A percentile compares a stretch with the other conserved stretches of the same genome.
phyloP scores from a whole-genome alignment of 2,888 invertebrate genomes.

The Nemotelus pantherinus region DNA sequence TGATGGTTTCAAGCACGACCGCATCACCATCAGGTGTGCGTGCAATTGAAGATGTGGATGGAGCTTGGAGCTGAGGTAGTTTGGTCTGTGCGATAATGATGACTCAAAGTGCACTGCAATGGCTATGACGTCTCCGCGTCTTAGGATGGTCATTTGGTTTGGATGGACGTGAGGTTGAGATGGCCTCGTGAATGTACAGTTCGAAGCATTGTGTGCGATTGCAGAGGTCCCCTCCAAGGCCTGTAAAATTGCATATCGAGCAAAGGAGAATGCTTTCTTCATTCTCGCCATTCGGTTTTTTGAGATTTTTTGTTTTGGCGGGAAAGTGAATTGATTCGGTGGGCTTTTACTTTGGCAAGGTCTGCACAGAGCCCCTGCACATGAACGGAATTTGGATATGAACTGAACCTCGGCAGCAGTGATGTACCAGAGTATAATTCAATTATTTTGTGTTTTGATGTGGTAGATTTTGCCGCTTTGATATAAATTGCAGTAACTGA shows the following conservation, averaged over 20 bases:
- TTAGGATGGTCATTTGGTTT: constrained; percentile 43
- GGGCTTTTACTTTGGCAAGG: constrained; percentile 39
- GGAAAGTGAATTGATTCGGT: constrained; percentile 34
- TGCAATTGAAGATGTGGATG: constrained; percentile 37
- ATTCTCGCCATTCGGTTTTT: constrained; percentile 35
- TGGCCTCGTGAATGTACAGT: constrained; percentile 33
- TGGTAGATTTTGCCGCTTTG: constrained; percentile 53
- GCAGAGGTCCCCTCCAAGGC: constrained; percentile 39
- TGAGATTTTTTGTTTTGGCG: constrained; percentile 30
- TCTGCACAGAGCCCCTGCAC: constrained; percentile 26
- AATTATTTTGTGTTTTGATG: constrained; percentile 40
- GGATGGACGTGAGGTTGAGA: constrained; percentile 2
- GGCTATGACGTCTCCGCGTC: constrained; percentile 24
- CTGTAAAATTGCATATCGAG: constrained; percentile 23
- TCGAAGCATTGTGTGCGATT: constrained; percentile 14
- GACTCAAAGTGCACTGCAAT: constrained; percentile 37
- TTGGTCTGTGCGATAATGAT: constrained; percentile 1
- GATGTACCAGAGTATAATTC: constrained; percentile 44
- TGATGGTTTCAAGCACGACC: background rate
- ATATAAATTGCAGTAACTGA: constrained; percentile 65
- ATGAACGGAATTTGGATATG: constrained; percentile 23
- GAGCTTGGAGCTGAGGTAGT: background rate
- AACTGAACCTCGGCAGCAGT: constrained; percentile 12
- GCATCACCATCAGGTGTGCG: constrained; percentile 36
- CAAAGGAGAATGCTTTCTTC: constrained; percentile 43